A percentile compares a stretch with the other conserved stretches of the same genome.
Evolutionary conservation across 2,888 invertebrate genomes (phyloP).

Genomic region (Agriopis marginaria): DNA sequence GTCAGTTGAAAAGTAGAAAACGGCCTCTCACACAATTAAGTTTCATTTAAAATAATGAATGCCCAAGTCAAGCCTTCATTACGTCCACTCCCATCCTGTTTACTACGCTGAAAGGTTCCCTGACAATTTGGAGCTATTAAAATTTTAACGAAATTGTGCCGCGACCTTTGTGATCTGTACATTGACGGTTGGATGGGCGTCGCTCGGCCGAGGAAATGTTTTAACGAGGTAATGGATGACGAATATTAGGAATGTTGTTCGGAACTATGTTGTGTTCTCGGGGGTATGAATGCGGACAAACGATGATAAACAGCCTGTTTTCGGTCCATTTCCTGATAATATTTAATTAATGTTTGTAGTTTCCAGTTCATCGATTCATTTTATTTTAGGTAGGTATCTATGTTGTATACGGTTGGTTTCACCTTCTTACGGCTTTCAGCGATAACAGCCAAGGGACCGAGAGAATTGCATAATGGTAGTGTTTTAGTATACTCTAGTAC

Average conservation of each 20-base stretch:
- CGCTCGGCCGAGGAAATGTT: slow-evolving; percentile 13
- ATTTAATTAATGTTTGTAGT: slow-evolving; percentile 2
- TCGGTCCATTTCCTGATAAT: not conserved
- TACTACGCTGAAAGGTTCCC: slow-evolving; percentile 18
- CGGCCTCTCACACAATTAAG: not conserved
- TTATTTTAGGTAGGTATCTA: too few species aligned
- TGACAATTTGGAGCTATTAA: slow-evolving; percentile 31
- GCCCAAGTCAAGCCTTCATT: slow-evolving; percentile 6
- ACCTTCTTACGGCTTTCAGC: too few species aligned
- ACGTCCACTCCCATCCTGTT: slow-evolving; percentile 16
- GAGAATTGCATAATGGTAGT: too few species aligned
- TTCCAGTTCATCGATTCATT: not conserved
- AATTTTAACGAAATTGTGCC: slow-evolving; percentile 30
- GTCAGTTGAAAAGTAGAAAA: not conserved
- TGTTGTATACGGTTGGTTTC: too few species aligned
- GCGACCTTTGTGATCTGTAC: slow-evolving; percentile 18
- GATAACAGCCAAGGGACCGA: too few species aligned
- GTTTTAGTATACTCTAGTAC: too few species aligned
- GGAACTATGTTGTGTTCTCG: not conserved
- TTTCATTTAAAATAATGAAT: not conserved
- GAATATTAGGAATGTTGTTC: slow-evolving; percentile 9
- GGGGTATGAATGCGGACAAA: not conserved
- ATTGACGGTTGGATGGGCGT: slow-evolving; percentile 19
- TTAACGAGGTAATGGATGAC: slow-evolving; percentile 21
- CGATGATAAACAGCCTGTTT: not conserved